Evolutionary conservation across 1,140 invertebrate species (phyloP).

Genomic region (Eubasilissa regina): DNA sequence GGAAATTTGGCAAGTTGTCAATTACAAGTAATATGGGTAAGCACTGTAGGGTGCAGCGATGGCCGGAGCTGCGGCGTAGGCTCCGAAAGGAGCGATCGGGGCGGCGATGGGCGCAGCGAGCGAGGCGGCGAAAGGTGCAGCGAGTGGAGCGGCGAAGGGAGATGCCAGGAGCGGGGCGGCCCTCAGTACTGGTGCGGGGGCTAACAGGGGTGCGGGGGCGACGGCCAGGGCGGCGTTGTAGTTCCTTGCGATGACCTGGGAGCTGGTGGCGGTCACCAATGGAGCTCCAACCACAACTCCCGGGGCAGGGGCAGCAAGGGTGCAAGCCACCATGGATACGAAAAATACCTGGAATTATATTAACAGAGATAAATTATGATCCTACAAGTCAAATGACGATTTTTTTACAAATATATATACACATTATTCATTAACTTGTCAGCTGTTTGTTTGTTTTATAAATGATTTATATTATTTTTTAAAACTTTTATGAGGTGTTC

Average conservation of each 20-base stretch:
- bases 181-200: constrained; percentile 61
- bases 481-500: too few relatives aligned
- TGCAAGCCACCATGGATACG: constrained; percentile 57
- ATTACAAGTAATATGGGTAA: constrained; percentile 33
- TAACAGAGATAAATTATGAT: background rate
- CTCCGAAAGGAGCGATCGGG: constrained; percentile 44
- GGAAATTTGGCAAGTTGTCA: background rate
- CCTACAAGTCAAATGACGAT: background rate
- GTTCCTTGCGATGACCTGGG: constrained; percentile 68
- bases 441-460: too few relatives aligned
- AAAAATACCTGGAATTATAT: constrained; percentile 45
- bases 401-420: too few relatives aligned
- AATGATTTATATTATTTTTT: too few relatives aligned
- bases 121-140: constrained; percentile 28
- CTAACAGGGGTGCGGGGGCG: constrained; percentile 15
- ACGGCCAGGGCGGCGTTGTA: constrained; percentile 65
- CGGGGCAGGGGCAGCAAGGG: constrained; percentile 60
- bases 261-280: constrained; percentile 68
- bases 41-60: constrained; percentile 47
- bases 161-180: constrained; percentile 24
- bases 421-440: too few relatives aligned
- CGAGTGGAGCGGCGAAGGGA: constrained; percentile 42
- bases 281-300: constrained; percentile 63
- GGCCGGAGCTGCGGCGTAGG: constrained; percentile 47
- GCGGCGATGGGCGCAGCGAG: constrained; percentile 45